phyloP scores from a whole-genome alignment of 2,113 vertebrate species.

The Dendropsophus ebraccatus region DNA sequence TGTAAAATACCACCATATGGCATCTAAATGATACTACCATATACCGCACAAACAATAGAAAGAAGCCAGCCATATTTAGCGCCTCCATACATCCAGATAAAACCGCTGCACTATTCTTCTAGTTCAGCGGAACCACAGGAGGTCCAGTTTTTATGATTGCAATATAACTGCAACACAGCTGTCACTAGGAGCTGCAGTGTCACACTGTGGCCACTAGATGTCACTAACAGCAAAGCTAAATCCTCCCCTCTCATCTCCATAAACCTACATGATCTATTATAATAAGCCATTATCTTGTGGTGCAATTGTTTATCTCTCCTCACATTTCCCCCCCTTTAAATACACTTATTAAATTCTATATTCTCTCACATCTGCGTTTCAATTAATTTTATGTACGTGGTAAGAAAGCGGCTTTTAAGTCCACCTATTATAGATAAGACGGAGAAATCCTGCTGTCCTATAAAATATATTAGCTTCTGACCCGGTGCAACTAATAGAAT shows the following conservation, averaged over 20 bases:
- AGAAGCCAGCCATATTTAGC: too few relatives aligned
- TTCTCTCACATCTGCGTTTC: slow-evolving; percentile 12
- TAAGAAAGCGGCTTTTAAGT: slow-evolving; percentile 1
- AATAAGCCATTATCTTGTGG: slow-evolving; percentile 7
- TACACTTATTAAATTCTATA: slow-evolving; percentile 33
- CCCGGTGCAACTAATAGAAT: slow-evolving; percentile 15
- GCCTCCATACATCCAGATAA: too few relatives aligned
- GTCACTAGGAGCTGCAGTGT: not conserved
- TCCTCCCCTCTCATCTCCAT: not conserved
- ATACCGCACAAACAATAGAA: too few relatives aligned
- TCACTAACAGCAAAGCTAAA: slow-evolving; percentile 64
- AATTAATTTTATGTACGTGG: slow-evolving; percentile 37
- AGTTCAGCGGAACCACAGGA: not conserved
- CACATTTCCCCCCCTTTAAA: slow-evolving; percentile 15
- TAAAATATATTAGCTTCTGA: slow-evolving; percentile 53
- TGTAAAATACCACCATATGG: too few relatives aligned
- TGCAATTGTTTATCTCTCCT: slow-evolving; percentile 34
- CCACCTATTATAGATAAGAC: slow-evolving; percentile 29
- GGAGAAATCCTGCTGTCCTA: not conserved
- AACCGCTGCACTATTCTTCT: too few relatives aligned
- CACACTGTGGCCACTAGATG: slow-evolving; percentile 67
- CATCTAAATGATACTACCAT: too few relatives aligned
- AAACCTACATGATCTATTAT: slow-evolving; percentile 5
- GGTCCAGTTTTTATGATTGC: not conserved
- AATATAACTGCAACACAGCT: not conserved